Evolutionary conservation across 1,140 invertebrate genomes (phyloP), one percentile per base, ranked within the genome.

Genomic region (Oppia nitens): DNA sequence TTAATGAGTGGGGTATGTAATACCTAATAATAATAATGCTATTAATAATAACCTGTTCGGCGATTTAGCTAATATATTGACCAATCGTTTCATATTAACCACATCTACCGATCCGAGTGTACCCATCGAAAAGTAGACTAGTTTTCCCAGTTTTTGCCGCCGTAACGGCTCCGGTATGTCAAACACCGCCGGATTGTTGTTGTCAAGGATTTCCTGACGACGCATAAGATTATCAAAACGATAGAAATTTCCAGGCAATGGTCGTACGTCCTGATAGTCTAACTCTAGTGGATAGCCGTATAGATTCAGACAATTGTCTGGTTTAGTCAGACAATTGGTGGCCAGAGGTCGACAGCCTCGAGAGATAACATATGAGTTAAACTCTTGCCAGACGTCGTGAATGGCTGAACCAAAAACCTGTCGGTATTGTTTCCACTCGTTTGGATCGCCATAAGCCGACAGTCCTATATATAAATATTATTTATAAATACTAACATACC

Each of bases 221-320:
- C 50, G 50, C 11, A 12, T 12, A 21, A 52, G 21, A 11, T 12
- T 21, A 28, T 63, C 52, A 20, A 29, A 6, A 20, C 62, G 28
- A 20, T 52, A 25, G 23, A 26, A 57, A 11, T 55, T 55, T 17
- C 29, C 26, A n/a, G 40, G 45, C 1, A 1, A 4, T 2, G 40
- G 53, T 21, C 12, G 24, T 6, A 61, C 11, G 14, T 61, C 60
- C n/a, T 60, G n/a, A 47, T 61, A 61, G 45, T 61, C 60, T 28
- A 61, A 53, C 20, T 62, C 60, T 54, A 53, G 48, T 14, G 60
- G 59, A 25, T 14, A 57, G n/a, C 17, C 23, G 60, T 57, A 57
- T 11, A 57, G 12, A 25, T 57, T 57, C 55, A 57, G 11, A 61
- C n/a, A 47, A 47, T 14, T 14, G 45, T 47, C n/a, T 14, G n/a